phyloP scores from a whole-genome alignment of 1,140 invertebrate species.

The Anastrepha obliqua region DNA sequence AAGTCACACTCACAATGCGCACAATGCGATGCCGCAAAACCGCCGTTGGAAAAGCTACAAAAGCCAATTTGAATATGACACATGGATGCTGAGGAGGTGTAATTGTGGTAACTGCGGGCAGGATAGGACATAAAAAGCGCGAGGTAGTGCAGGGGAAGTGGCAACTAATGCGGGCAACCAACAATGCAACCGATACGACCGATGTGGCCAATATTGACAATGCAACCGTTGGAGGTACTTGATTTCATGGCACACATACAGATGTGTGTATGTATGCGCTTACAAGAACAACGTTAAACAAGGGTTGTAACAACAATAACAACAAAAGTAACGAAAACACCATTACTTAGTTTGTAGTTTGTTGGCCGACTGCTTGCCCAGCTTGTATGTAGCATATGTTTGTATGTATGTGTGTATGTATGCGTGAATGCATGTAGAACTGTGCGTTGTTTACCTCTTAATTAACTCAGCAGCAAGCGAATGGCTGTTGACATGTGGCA shows the following conservation, averaged over 20 bases:
- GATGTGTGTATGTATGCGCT: background rate
- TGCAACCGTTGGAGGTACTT: background rate
- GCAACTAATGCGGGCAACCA: background rate
- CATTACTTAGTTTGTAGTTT: too few species aligned
- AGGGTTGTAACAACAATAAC: conserved; percentile 8
- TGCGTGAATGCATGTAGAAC: too few species aligned
- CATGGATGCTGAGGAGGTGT: background rate
- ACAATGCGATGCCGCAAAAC: background rate
- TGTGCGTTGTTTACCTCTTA: conserved; percentile 27
- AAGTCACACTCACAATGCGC: background rate
- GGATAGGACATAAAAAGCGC: too few species aligned
- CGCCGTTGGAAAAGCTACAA: background rate
- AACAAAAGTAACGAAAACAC: background rate
- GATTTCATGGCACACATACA: background rate
- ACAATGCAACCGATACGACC: background rate
- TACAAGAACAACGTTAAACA: background rate
- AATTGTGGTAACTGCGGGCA: too few species aligned
- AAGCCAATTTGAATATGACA: background rate
- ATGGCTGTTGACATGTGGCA: conserved; percentile 31
- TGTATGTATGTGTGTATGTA: too few species aligned
- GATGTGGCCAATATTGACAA: conserved; percentile 40
- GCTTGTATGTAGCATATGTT: too few species aligned
- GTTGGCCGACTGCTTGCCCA: too few species aligned
- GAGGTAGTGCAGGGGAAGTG: background rate
- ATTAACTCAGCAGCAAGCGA: conserved; percentile 17